Conservation (phyloP, 2,113 vertebrate species). For the Puma concolor region DNA sequence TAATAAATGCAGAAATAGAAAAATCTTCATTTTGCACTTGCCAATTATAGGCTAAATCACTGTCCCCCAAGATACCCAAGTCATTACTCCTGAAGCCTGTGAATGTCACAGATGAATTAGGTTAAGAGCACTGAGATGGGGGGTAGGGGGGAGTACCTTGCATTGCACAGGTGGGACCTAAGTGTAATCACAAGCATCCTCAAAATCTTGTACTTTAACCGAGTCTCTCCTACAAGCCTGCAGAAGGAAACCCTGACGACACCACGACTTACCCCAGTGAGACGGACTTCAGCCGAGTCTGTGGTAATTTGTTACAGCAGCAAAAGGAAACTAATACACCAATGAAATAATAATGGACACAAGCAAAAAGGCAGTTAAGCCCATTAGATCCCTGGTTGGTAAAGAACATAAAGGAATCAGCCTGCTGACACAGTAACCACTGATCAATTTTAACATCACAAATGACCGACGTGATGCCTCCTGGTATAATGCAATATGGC, state of each 20-base stretch:
- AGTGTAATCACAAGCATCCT: neutral
- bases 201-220: neutral
- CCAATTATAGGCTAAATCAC: neutral
- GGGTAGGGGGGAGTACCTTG: neutral
- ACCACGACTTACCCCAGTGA: neutral
- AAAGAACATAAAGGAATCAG: neutral
- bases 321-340: neutral
- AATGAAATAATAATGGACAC: neutral
- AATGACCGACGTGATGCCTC: neutral
- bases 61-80: neutral
- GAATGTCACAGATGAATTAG: neutral
- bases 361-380: neutral
- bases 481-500: rapidly evolving
- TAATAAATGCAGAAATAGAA: neutral
- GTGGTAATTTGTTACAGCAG: neutral
- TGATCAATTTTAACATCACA: neutral
- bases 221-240: neutral
- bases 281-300: neutral
- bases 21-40: neutral
- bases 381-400: neutral
- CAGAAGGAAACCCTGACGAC: neutral
- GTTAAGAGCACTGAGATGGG: neutral
- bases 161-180: neutral
- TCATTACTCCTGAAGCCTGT: neutral
- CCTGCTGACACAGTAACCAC: neutral